phyloP scores from a whole-genome alignment of 2,888 invertebrate genomes.

The Caenorhabditis imperialis region DNA sequence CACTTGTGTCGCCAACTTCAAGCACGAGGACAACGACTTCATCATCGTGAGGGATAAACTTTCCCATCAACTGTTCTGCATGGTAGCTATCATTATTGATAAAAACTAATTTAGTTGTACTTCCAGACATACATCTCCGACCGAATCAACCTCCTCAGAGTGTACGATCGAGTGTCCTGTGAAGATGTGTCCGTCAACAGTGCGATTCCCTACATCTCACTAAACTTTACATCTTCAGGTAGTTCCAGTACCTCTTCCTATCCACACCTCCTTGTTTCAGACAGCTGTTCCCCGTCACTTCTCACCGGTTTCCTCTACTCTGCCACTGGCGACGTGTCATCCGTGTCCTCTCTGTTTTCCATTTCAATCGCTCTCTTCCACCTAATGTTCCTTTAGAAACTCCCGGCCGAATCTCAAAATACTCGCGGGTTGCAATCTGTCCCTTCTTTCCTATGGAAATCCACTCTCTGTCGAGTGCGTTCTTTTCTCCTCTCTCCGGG shows the following conservation, averaged over 20 bases:
- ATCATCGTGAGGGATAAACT: slow-evolving; percentile 44
- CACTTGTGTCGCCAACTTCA: slow-evolving; percentile 52
- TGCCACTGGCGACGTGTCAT: slow-evolving; percentile 22
- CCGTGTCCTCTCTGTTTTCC: background rate
- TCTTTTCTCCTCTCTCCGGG: slow-evolving; percentile 4
- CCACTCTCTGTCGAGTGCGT: background rate
- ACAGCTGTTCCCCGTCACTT: slow-evolving; percentile 52
- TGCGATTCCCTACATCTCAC: slow-evolving; percentile 39
- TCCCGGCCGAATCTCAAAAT: background rate
- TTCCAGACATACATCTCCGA: slow-evolving; percentile 49
- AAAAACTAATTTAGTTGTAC: background rate
- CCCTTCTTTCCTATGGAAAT: slow-evolving; percentile 9
- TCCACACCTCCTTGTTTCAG: slow-evolving; percentile 12
- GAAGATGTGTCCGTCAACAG: slow-evolving; percentile 52
- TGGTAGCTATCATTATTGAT: slow-evolving; percentile 30
- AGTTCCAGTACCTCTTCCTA: background rate
- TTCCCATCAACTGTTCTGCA: slow-evolving; percentile 50
- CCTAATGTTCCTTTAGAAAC: background rate
- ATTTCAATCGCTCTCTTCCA: background rate
- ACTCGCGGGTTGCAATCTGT: background rate
- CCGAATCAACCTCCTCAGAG: slow-evolving; percentile 45
- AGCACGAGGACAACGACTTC: slow-evolving; percentile 49
- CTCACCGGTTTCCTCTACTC: slow-evolving; percentile 58
- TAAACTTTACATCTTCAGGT: slow-evolving; percentile 57
- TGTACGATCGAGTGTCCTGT: slow-evolving; percentile 58